Conservation (phyloP, 2,113 vertebrate species). For the Pollachius pollachius region DNA sequence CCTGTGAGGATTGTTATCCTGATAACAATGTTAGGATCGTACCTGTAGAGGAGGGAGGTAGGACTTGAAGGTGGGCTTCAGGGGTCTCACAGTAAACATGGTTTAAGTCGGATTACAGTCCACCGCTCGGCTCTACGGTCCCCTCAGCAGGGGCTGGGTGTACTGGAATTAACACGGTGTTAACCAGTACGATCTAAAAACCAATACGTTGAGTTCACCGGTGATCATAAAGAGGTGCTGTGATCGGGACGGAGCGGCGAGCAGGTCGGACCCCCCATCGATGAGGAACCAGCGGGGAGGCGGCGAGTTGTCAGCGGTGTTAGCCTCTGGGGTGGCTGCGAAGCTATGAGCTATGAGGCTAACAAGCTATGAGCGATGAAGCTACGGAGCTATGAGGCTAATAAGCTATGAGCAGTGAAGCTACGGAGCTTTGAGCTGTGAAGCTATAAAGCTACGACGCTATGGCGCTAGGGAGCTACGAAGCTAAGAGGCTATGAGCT, state of each 20-base stretch:
- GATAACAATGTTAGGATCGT: conserved; percentile 1
- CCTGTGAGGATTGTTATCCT: no score
- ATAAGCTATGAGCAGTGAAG: no score
- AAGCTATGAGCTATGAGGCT: conserved; percentile 40
- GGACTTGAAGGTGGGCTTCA: conserved; percentile 86
- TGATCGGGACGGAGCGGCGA: conserved; percentile 34
- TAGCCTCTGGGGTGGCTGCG: conserved; percentile 37
- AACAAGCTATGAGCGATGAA: conserved; percentile 16
- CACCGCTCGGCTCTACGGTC: background rate
- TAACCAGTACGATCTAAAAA: background rate
- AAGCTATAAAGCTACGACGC: no score
- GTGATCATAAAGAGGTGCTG: no score
- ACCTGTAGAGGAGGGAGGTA: conserved; percentile 91
- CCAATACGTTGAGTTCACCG: background rate
- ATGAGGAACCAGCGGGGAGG: conserved; percentile 4
- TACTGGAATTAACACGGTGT: background rate
- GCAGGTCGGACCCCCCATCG: conserved; percentile 34
- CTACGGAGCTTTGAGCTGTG: no score
- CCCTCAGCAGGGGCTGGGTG: background rate
- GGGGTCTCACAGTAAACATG: conserved; percentile 87
- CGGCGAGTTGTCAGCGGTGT: conserved; percentile 57
- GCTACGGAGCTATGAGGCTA: no score
- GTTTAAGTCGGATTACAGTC: conserved; percentile 40
- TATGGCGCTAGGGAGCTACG: no score
- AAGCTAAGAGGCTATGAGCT: background rate